Conservation (phyloP, 2,888 invertebrate genomes). For the Rhagonycha lutea region DNA sequence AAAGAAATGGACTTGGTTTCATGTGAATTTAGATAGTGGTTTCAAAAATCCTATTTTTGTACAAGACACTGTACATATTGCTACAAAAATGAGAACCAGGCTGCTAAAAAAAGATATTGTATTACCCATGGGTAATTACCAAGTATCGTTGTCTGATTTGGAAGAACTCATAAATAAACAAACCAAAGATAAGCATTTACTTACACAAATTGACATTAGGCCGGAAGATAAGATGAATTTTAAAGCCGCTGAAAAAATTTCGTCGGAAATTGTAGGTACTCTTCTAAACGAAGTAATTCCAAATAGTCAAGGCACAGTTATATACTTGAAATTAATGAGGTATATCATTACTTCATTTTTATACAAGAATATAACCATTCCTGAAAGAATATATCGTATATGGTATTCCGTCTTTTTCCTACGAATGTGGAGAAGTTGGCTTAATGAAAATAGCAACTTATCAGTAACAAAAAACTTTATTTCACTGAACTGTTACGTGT, state of each 20-base stretch:
- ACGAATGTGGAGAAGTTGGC: neutral
- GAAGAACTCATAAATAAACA: neutral
- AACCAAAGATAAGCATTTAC: neutral
- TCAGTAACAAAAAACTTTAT: too few relatives aligned
- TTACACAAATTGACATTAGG: neutral
- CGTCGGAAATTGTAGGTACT: neutral
- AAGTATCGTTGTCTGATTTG: neutral
- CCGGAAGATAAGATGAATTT: neutral
- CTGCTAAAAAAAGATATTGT: neutral
- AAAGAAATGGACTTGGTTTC: too few relatives aligned
- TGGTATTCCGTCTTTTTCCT: neutral
- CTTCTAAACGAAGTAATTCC: neutral
- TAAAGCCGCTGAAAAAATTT: neutral
- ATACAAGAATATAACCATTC: too few relatives aligned
- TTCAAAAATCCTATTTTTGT: neutral
- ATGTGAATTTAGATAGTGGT: neutral
- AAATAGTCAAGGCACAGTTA: neutral
- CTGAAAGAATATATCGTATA: neutral
- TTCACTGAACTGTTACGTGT: neutral
- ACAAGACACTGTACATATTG: neutral
- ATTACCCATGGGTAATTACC: neutral
- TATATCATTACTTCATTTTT: neutral
- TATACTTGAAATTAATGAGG: neutral
- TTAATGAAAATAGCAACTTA: too few relatives aligned
- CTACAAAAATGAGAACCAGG: neutral